These are phyloP conservation scores for Hypocryptadius cinnamomeus DNA, from an alignment of 2,113 vertebrate species.

Conservation along the genomic window DNA sequence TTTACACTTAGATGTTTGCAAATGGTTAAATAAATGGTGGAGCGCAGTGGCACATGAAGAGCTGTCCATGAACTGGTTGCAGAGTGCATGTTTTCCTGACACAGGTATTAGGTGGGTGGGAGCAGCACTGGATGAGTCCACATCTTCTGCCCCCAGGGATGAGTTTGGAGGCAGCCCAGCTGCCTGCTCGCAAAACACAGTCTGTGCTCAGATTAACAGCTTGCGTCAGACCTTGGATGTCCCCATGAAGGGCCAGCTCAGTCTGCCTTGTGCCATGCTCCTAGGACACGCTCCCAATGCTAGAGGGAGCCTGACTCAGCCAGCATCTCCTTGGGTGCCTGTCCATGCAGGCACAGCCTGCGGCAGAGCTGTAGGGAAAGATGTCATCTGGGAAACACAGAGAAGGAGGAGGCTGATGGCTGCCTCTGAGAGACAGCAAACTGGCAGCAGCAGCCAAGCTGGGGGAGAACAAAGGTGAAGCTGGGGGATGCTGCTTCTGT, in stretches of 20 bases:
- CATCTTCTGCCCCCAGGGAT: not conserved
- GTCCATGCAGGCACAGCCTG: not conserved
- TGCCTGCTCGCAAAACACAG: not conserved
- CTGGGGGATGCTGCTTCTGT: fast-evolving
- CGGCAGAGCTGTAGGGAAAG: not conserved
- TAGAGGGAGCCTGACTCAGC: not conserved
- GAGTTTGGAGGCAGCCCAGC: not conserved
- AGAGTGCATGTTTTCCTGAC: not conserved
- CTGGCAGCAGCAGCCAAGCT: not conserved
- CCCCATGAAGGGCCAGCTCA: not conserved
- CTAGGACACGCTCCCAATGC: not conserved
- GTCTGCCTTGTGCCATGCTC: not conserved
- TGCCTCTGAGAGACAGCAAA: not conserved
- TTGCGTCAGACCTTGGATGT: not conserved
- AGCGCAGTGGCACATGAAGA: not conserved
- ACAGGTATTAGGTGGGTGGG: not conserved
- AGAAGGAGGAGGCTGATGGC: not conserved
- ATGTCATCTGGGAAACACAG: not conserved
- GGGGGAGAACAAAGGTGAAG: not conserved
- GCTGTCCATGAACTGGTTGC: not conserved
- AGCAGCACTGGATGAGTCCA: not conserved
- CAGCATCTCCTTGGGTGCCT: not conserved
- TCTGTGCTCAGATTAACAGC: not conserved
- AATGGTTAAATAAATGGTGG: not conserved
- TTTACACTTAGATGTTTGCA: not conserved